Base-by-base conservation (phyloP, 1,140 invertebrate species). In the Aphaenogaster floridana region DNA sequence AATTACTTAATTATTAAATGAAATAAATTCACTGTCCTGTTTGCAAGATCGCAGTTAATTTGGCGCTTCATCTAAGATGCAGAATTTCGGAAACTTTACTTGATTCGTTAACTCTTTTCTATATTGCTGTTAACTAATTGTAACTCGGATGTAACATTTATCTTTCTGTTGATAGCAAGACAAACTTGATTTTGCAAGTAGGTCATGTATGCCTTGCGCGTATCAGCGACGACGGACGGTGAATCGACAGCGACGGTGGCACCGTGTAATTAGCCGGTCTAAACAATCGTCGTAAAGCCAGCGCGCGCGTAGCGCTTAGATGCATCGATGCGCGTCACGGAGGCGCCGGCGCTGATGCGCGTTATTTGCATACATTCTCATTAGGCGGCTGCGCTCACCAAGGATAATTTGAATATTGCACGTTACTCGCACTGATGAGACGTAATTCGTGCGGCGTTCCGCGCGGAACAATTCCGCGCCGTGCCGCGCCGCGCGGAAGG, bases 311-410 rank as follows among this genome's bases (percentile, higher is more conserved):
- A 52, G 48, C 81, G 59, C 57, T 64, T 39, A 57, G 52, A 17
- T 50, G 42, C 74, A 86, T 90, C 78, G 85, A 86, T 68, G 85
- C 61, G 72, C 86, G 45, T 42, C 57, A 72, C 21, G 45, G 45
- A 57, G 45, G 64, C 63, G 57, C 28, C 48, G 45, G 28, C 36
- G 79, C 36, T 71, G 81, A 76, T 85, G 45, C 87, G 86, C 86
- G 88, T 93, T 94, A 94, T 94, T 94, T 94, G 92, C 93, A 94
- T 94, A 93, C 92, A 93, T 93, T 93, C 93, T 94, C 93, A 92
- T 94, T 93, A 94, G 86, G 78, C 77, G 78, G 54, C 87, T 52
- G 83, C 39, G 74, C 77, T 81, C 72, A 63, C 78, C 72, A 69
- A 77, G 76, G 87, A 92, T 92, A 92, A 92, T 92, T 90, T 94